Evolutionary conservation across 2,113 vertebrate genomes (phyloP), one percentile per base, ranked within the genome.

Genomic region (Dicentrarchus labrax): DNA sequence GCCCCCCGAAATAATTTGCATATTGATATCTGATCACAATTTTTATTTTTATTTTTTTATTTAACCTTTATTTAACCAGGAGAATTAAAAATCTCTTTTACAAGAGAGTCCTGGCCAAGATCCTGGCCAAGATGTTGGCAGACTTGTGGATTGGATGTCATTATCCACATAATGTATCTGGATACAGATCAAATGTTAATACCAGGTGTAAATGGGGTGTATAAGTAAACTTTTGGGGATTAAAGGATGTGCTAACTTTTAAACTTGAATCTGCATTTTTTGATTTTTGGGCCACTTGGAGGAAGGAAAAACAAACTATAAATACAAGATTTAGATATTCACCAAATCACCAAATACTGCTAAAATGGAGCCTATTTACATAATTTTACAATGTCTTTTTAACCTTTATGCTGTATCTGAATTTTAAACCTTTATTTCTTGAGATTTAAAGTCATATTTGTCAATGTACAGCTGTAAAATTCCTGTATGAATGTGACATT

Each of bases 401-500:
- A 5, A 62, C 41, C 16, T 67, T 39, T 3, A 12, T 15, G 30
- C n/a, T 57, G 16, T 66, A 19, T 47, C 8, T 66, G 22, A 60
- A 62, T 85, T 69, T 59, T 21, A 45, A 61, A 48, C 36, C 19
- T 66, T 39, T 36, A 13, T 7, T 39, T 68, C 36, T 39, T 62
- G 30, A 61, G 24, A 75, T 38, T 84, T 21, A 65, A 60, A 59
- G 22, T 47, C 67, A 47, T 43, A 75, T 78, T 70, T 60, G 22
- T 61, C 83, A 65, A 10, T 61, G 41, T 47, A 8, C 9, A 51
- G 16, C 51, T 8, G 8, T 51, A 65, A 65, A 72, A 66, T 43
- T 38, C 39, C 59, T 15, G 45, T 38, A 73, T 59, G 43, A 69
- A 76, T 76, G 71, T 68, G 24, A 84, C 57, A 60, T 66, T 61